These are phyloP conservation scores for Mus minutoides DNA, from an alignment of 2,797 vertebrate genomes.

Conservation along the genomic window DNA sequence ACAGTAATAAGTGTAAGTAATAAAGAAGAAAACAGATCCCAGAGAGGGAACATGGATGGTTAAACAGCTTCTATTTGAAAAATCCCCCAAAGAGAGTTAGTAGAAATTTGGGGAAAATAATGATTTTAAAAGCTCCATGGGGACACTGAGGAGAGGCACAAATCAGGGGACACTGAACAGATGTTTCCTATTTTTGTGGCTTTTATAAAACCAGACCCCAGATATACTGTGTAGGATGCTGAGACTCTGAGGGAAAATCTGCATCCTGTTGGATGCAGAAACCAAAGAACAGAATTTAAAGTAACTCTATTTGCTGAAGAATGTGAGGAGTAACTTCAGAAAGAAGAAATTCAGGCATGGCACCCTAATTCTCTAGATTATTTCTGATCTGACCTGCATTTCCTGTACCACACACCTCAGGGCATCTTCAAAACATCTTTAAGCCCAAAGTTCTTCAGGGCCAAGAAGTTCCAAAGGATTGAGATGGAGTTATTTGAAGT, in stretches of 20 bases:
- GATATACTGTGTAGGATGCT: neutral
- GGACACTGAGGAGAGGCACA: neutral
- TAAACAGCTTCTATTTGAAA: neutral
- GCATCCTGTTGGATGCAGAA: neutral
- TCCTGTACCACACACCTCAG: neutral
- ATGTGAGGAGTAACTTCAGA: neutral
- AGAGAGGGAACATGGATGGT: neutral
- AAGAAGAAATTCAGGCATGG: neutral
- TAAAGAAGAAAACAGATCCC: neutral
- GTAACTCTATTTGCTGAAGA: neutral
- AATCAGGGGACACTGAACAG: neutral
- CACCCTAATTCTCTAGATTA: neutral
- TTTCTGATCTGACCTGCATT: neutral
- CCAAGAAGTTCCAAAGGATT: neutral
- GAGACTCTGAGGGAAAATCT: neutral
- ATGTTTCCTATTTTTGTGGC: conserved; percentile 9
- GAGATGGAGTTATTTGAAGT: neutral
- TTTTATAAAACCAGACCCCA: neutral
- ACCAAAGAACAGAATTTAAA: neutral
- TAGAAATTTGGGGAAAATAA: neutral
- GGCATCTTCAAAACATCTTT: neutral
- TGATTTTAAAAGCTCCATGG: neutral
- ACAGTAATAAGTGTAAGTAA: neutral
- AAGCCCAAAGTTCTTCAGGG: neutral
- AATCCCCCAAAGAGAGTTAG: neutral